A percentile compares a stretch with the other conserved stretches of the same genome.
phyloP scores from a whole-genome alignment of 2,888 invertebrate species.

The Scaptomyza polygonia region DNA sequence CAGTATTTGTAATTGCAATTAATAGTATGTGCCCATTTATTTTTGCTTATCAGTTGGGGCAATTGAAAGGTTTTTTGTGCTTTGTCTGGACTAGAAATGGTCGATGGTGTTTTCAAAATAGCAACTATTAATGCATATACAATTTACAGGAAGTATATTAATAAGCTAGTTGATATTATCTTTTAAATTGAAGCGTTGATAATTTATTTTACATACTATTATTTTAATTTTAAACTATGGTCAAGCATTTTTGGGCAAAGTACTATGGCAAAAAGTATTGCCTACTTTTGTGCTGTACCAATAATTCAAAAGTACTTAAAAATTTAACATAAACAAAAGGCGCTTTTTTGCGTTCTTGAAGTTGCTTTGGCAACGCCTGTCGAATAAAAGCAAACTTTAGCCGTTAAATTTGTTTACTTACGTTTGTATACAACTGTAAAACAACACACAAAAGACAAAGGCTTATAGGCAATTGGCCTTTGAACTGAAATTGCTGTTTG shows the following conservation, averaged over 20 bases:
- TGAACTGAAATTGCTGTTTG: constrained; percentile 22
- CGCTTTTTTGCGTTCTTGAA: neutral
- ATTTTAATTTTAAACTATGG: too few relatives aligned
- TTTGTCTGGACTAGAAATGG: constrained; percentile 18
- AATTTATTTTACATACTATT: too few relatives aligned
- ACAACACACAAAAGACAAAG: neutral
- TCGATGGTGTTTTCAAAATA: constrained; percentile 12
- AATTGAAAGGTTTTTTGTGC: constrained; percentile 14
- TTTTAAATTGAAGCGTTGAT: too few relatives aligned
- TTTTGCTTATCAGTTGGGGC: constrained; percentile 34
- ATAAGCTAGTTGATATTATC: too few relatives aligned
- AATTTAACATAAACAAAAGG: constrained; percentile 8
- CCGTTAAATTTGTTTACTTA: neutral
- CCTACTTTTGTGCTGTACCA: constrained; percentile 15
- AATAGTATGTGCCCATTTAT: constrained; percentile 19
- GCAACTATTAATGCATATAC: neutral
- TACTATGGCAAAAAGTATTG: neutral
- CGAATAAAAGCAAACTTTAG: neutral
- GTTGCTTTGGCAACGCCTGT: neutral
- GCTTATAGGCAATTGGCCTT: constrained; percentile 17
- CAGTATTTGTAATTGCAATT: constrained; percentile 31
- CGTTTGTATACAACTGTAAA: constrained; percentile 1
- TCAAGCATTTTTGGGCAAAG: too few relatives aligned
- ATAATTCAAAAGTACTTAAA: neutral
- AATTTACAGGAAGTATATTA: neutral